A percentile compares a stretch with the other conserved stretches of the same genome.
These are phyloP conservation scores for Centruroides sculpturatus DNA, from an alignment of 1,140 invertebrate genomes.

Conservation along the genomic window DNA sequence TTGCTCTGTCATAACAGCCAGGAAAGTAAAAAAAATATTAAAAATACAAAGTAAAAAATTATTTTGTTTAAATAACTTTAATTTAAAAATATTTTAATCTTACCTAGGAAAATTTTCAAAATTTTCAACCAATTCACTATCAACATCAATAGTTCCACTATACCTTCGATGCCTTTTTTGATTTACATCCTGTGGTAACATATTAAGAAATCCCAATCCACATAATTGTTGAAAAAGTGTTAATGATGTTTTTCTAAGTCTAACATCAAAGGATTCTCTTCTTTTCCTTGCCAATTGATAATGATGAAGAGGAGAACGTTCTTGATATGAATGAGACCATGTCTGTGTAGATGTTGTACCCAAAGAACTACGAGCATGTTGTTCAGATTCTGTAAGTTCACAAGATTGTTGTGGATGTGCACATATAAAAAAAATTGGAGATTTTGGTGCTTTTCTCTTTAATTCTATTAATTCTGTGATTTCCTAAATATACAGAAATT, in stretches of 20 bases:
- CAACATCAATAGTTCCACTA: slow-evolving; percentile 13
- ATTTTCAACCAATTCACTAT: slow-evolving; percentile 32
- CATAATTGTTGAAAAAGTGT: slow-evolving; percentile 13
- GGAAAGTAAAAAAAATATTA: too few species aligned
- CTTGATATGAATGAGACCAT: slow-evolving; percentile 11
- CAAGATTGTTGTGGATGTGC: slow-evolving; percentile 21
- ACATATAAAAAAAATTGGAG: slow-evolving; percentile 18
- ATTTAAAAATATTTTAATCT: neutral
- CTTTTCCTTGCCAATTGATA: slow-evolving; percentile 2
- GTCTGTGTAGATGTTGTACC: neutral
- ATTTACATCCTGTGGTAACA: slow-evolving; percentile 14
- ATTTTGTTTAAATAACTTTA: too few species aligned
- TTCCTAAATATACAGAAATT: slow-evolving; percentile 30
- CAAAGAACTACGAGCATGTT: slow-evolving; percentile 23
- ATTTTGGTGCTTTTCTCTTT: slow-evolving; percentile 22
- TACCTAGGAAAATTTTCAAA: slow-evolving; percentile 26
- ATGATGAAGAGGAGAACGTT: slow-evolving; percentile 4
- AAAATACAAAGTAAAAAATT: too few species aligned
- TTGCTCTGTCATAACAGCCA: too few species aligned
- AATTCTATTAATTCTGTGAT: slow-evolving; percentile 41
- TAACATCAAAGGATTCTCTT: slow-evolving; percentile 12
- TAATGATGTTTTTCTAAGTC: neutral
- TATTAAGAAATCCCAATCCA: slow-evolving; percentile 12
- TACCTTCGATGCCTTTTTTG: slow-evolving; percentile 7
- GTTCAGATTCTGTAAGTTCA: slow-evolving; percentile 41